phyloP scores from a whole-genome alignment of 2,113 vertebrate genomes.

The Megaceryle maxima region DNA sequence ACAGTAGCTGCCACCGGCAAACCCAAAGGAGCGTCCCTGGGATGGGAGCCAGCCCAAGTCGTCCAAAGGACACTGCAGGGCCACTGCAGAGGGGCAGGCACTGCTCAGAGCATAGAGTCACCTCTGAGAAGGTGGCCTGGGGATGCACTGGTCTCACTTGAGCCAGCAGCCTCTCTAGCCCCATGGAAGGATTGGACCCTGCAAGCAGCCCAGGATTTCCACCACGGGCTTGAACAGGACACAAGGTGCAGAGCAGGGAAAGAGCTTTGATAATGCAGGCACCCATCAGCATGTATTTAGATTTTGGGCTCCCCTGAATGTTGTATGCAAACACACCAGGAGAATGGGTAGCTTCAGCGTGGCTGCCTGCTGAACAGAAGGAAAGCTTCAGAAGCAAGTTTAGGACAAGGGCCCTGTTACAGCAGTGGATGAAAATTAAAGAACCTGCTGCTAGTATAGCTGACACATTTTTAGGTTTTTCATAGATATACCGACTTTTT shows the following conservation, averaged over 20 bases:
- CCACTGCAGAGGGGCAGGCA: not conserved
- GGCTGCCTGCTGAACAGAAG: not conserved
- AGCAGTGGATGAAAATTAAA: not conserved
- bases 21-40: not conserved
- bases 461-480: not conserved
- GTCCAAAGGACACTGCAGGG: not conserved
- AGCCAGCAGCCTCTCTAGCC: not conserved
- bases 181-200: not conserved
- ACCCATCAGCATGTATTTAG: not conserved
- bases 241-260: not conserved
- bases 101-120: not conserved
- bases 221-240: not conserved
- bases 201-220: not conserved
- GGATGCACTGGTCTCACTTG: not conserved
- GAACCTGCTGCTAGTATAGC: not conserved
- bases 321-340: not conserved
- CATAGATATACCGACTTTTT: not conserved
- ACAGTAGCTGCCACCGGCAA: not conserved
- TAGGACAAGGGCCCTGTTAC: not conserved
- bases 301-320: not conserved
- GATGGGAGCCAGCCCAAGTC: not conserved
- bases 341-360: not conserved
- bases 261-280: not conserved
- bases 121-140: not conserved
- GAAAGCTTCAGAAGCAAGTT: not conserved